Evolutionary conservation across 2,797 vertebrate genomes (phyloP).

Genomic region (Propithecus deckenii): DNA sequence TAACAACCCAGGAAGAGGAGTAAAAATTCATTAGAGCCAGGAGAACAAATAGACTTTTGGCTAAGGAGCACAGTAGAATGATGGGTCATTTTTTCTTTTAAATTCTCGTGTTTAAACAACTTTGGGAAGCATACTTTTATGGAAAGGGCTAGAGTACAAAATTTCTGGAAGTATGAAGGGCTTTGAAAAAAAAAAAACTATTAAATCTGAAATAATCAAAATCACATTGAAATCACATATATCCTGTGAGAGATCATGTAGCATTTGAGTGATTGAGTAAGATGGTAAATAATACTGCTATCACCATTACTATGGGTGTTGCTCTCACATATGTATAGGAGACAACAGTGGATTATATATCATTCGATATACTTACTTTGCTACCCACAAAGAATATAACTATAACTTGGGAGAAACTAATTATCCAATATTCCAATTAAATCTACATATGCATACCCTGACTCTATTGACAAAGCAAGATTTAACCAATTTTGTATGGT

Average conservation of each 20-base stretch:
- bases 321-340: not conserved
- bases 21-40: not conserved
- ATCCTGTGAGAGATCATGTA: not conserved
- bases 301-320: not conserved
- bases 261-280: not conserved
- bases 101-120: not conserved
- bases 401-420: not conserved
- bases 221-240: not conserved
- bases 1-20: not conserved
- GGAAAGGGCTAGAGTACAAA: not conserved
- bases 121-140: not conserved
- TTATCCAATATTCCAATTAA: constrained; percentile 29
- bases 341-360: not conserved
- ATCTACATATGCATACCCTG: not conserved
- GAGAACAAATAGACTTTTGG: not conserved
- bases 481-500: not conserved
- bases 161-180: not conserved
- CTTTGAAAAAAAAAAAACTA: not conserved
- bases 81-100: not conserved
- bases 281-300: not conserved
- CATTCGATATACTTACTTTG: not conserved
- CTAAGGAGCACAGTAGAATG: constrained; percentile 26
- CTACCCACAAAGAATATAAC: not conserved
- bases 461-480: not conserved
- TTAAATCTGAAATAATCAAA: constrained; percentile 26